Base-by-base conservation (phyloP, 2,113 vertebrate genomes). In the Choloepus hoffmanni region DNA sequence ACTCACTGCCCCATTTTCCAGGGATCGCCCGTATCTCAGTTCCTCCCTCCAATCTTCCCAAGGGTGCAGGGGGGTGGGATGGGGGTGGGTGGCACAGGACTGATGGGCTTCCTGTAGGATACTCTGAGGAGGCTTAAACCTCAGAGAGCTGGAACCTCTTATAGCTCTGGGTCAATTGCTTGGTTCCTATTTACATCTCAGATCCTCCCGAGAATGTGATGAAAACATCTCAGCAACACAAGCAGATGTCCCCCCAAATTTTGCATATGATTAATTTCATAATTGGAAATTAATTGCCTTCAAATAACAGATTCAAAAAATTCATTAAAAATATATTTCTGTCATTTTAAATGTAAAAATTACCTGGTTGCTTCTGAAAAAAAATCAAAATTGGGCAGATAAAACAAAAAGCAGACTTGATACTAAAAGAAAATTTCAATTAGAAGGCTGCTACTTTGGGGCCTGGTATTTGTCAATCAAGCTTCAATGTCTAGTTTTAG, bases 151-250 rank as follows among this genome's bases (percentile, higher is more conserved):
- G 19, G 53, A 50, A 36, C 72, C 72, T 18, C 84, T 24, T 1
- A 60, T 14, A 13, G 33, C 62, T 84, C 55, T 48, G 18, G 63
- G n/a, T 48, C 68, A 28, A 40, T 2, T 43, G 21, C 24, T 63
- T 23, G 18, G 85, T 7, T 62, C 26, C 43, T 79, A 95, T 60
- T 43, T 79, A 33, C 18, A 88, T 67, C 60, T 82, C 45, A 40
- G 7, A 86, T n/a, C 33, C 89, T 40, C 76, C 30, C 92, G 72
- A 58, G 85, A 92, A 53, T 85, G 43, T 72, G 74, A 90, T 18
- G 40, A 76, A 77, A 92, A 93, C 8, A 4, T 73, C 85, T 73
- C 84, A 68, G 89, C 95, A 86, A 90, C 63, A 86, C 5, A 60
- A 5, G 45, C n/a, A 79, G 21, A 55, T 26, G 11, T 12, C 6